Percentiles rank a stretch among this genome's conserved stretches.
phyloP scores from a whole-genome alignment of 2,797 vertebrate species.

The Etheostoma nigrum region DNA sequence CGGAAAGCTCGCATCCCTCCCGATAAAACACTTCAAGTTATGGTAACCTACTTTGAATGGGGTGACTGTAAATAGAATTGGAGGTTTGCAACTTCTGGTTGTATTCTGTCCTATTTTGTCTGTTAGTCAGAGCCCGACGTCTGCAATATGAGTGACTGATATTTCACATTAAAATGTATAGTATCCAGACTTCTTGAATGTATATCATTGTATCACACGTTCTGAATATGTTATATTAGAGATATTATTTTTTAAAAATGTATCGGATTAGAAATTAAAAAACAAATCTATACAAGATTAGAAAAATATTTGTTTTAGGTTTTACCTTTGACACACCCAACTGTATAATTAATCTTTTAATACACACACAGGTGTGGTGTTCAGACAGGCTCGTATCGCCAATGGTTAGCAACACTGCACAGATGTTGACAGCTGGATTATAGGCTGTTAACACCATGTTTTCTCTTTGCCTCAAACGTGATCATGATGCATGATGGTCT shows the following conservation, averaged over 20 bases:
- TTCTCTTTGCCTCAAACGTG: constrained; percentile 31
- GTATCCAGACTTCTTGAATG: neutral
- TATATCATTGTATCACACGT: neutral
- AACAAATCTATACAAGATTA: neutral
- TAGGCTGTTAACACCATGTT: constrained; percentile 18
- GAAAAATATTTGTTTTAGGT: neutral
- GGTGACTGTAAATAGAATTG: neutral
- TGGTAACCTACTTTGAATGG: neutral
- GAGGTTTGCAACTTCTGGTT: constrained; percentile 8
- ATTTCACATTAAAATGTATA: neutral
- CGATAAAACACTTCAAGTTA: no score
- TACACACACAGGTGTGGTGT: constrained; percentile 35
- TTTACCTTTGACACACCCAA: constrained; percentile 8
- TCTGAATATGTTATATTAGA: neutral
- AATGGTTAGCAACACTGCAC: constrained; percentile 29
- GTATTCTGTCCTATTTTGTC: neutral
- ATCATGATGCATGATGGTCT: constrained; percentile 17
- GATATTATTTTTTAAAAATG: neutral
- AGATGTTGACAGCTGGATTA: constrained; percentile 67
- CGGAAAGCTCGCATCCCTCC: neutral
- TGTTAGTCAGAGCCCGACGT: neutral
- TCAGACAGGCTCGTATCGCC: neutral
- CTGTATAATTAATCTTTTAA: neutral
- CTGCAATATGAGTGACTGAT: neutral
- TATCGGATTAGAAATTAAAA: neutral